Conservation (phyloP, 2,797 vertebrate genomes). For the Anniella stebbinsi region DNA sequence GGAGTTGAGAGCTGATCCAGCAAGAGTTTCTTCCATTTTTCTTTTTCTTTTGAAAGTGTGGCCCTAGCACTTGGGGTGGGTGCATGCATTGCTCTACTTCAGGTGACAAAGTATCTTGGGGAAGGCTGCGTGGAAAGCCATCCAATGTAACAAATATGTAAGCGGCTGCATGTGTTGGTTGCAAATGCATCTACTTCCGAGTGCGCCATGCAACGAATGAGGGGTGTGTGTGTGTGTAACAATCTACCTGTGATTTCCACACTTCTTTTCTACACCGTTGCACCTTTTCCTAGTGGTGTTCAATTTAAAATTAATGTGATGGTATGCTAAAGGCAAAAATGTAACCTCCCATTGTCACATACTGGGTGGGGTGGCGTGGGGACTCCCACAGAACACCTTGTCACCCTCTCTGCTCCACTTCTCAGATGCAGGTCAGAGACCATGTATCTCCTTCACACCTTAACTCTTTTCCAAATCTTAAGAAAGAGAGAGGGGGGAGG, state of each 20-base stretch:
- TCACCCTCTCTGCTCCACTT: not conserved
- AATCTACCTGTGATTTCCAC: not conserved
- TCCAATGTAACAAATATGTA: not conserved
- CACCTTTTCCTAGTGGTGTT: not conserved
- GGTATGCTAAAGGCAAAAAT: not conserved
- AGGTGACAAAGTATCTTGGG: not conserved
- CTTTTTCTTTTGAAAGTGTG: not conserved
- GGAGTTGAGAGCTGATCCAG: not conserved
- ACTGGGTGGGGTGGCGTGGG: too few species aligned
- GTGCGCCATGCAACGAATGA: not conserved
- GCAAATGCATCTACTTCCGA: not conserved
- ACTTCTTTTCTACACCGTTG: not conserved
- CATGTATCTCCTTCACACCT: not conserved
- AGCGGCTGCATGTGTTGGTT: not conserved
- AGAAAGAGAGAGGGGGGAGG: not conserved
- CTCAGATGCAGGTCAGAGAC: not conserved
- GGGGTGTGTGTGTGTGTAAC: not conserved
- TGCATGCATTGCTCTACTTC: not conserved
- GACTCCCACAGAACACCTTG: not conserved
- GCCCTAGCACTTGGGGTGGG: not conserved
- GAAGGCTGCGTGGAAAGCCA: not conserved
- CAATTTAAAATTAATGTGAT: not conserved
- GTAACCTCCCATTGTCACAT: not conserved
- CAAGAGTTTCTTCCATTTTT: not conserved
- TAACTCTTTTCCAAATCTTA: not conserved